Conservation (phyloP, 2,888 invertebrate genomes). For the Cryptus armator region DNA sequence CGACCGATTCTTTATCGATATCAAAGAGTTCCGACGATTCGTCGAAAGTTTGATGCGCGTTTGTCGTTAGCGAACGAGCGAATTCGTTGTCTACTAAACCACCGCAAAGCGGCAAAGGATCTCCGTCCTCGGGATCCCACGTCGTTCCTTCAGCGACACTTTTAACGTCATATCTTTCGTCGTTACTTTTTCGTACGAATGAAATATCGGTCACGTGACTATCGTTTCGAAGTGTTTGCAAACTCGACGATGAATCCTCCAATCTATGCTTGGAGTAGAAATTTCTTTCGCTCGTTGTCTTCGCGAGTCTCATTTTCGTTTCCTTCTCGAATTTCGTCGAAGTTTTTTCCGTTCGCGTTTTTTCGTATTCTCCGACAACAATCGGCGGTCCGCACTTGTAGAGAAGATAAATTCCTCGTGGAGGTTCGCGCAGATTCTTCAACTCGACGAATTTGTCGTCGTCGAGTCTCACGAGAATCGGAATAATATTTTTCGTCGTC, state of each 20-base stretch:
- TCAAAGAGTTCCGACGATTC: slow-evolving; percentile 27
- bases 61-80: slow-evolving; percentile 27
- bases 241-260: not conserved
- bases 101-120: slow-evolving; percentile 51
- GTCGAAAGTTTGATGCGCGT: not conserved
- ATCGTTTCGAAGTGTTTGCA: not conserved
- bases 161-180: slow-evolving; percentile 17
- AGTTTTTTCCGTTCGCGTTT: not conserved
- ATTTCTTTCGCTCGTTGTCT: not conserved
- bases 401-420: slow-evolving; percentile 64
- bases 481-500: slow-evolving; percentile 15
- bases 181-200: not conserved
- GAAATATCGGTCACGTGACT: slow-evolving; percentile 7
- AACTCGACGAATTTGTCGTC: slow-evolving; percentile 50
- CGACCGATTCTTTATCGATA: not conserved
- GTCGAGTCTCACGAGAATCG: slow-evolving; percentile 51
- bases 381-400: slow-evolving; percentile 67
- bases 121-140: slow-evolving; percentile 37
- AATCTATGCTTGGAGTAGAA: not conserved
- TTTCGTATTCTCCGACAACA: slow-evolving; percentile 49
- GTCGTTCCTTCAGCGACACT: slow-evolving; percentile 36
- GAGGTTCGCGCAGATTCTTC: slow-evolving; percentile 58
- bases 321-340: not conserved
- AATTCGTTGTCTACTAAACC: slow-evolving; percentile 35
- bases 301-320: not conserved